Base-by-base conservation (phyloP, 2,797 vertebrate species). In the Hoplostethus mediterraneus region DNA sequence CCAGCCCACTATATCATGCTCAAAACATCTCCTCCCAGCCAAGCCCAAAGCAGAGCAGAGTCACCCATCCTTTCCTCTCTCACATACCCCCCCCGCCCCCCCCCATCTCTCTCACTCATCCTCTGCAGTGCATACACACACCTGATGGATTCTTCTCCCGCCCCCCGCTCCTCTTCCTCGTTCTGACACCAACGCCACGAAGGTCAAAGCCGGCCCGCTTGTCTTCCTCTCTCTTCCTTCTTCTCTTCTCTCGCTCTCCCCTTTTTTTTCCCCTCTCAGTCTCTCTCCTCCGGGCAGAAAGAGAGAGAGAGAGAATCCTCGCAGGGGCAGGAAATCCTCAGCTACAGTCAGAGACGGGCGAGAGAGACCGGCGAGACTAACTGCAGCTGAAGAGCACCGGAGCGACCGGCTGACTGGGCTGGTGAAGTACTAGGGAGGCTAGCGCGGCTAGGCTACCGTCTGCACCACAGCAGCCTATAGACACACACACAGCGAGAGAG, bases 91-190 rank as follows among this genome's bases (percentile, higher is more conserved):
- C 21, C 21, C 21, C 30, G 17, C 14, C 5, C 45, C 48, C 21
- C 21, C 21, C 30, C n/a, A 12, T 16, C 47, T n/a, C 47, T 73
- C 66, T 64, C 71, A 52, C 68, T 84, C 81, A 62, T 80, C 58
- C 64, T 48, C 78, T 65, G 74, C 85, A 87, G 74, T 81, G 71
- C 66, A 75, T 82, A 79, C 77, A 92, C 92, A 89, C 91, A 93
- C 92, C 92, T 93, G 92, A 90, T 85, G 82, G 87, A 88, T 88
- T 83, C 82, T 42, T 6, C 40, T 31, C 75, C 69, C 33, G 70
- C 62, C 61, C 61, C 70, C 36, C 17, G 63, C 49, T 81, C 70
- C 65, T 83, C 74, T 71, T 77, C 77, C 64, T 5, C n/a, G 68
- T 75, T 83, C 25, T 77, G 80, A 73, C 90, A 76, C 88, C 81